phyloP scores from a whole-genome alignment of 2,797 vertebrate genomes.

The Falco rusticolus region DNA sequence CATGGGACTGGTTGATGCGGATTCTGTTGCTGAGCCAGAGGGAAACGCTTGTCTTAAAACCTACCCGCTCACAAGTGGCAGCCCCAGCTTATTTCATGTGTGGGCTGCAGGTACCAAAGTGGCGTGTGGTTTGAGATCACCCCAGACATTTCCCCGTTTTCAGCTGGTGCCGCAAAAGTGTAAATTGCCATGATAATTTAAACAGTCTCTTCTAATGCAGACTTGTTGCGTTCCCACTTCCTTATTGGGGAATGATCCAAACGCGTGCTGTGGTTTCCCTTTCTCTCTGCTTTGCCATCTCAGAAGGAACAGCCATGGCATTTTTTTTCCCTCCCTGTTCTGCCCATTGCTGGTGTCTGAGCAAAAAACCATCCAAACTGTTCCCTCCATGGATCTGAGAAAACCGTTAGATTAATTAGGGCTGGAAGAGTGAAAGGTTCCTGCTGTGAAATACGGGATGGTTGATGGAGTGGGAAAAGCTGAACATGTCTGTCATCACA shows the following conservation, averaged over 20 bases:
- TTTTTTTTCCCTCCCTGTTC: neutral
- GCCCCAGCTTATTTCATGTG: neutral
- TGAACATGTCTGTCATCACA: neutral
- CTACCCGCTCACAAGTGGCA: neutral
- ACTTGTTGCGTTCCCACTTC: neutral
- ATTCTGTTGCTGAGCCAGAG: rapidly evolving
- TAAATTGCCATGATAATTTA: slow-evolving; percentile 14
- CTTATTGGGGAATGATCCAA: neutral
- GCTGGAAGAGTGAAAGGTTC: slow-evolving; percentile 22
- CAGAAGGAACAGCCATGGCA: neutral
- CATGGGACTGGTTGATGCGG: rapidly evolving
- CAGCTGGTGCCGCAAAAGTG: slow-evolving; percentile 10
- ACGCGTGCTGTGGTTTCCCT: neutral
- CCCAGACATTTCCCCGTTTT: neutral
- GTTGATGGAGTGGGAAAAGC: slow-evolving; percentile 1
- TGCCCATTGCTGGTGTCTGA: neutral
- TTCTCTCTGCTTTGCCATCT: neutral
- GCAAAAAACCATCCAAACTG: neutral
- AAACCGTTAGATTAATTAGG: slow-evolving; percentile 41
- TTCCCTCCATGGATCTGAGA: neutral
- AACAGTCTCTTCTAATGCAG: neutral
- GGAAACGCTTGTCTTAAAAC: neutral
- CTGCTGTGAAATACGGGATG: neutral
- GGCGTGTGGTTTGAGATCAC: neutral
- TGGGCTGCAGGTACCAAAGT: neutral